A percentile compares a stretch with the other conserved stretches of the same genome.
These are phyloP conservation scores for Drosophila orena DNA, from an alignment of 1,140 invertebrate genomes.

Conservation along the genomic window DNA sequence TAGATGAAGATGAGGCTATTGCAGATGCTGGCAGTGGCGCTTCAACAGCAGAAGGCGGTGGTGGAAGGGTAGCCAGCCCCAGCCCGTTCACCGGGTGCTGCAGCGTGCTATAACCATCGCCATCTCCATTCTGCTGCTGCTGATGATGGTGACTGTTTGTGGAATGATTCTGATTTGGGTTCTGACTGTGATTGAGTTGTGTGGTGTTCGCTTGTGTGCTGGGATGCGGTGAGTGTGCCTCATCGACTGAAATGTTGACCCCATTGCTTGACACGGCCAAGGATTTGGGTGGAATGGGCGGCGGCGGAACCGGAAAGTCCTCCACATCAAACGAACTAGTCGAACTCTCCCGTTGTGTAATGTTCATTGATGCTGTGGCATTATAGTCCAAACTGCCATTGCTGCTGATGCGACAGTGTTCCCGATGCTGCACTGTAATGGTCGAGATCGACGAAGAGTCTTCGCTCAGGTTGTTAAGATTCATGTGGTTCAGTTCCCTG, in stretches of 20 bases:
- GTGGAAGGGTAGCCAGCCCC: conserved; percentile 29
- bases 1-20: conserved; percentile 46
- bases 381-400: conserved; percentile 72
- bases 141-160: conserved; percentile 61
- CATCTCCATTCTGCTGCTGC: conserved; percentile 57
- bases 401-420: conserved; percentile 75
- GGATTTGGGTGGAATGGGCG: conserved; percentile 80
- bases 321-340: conserved; percentile 79
- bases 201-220: conserved; percentile 31
- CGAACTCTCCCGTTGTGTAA: conserved; percentile 76
- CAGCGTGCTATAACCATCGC: conserved; percentile 52
- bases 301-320: conserved; percentile 76
- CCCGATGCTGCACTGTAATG: conserved; percentile 74
- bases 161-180: conserved; percentile 62
- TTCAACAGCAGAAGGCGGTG: conserved; percentile 45
- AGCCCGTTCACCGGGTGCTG: conserved; percentile 58
- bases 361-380: conserved; percentile 56
- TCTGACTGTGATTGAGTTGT: conserved; percentile 48
- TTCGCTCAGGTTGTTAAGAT: conserved; percentile 76
- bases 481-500: conserved; percentile 75
- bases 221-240: conserved; percentile 63
- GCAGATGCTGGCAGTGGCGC: conserved; percentile 18
- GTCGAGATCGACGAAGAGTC: conserved; percentile 67
- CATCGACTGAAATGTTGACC: conserved; percentile 38
- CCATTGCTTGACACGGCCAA: conserved; percentile 65